These are phyloP conservation scores for Leiothrix lutea DNA, from an alignment of 2,113 vertebrate genomes.

Conservation along the genomic window DNA sequence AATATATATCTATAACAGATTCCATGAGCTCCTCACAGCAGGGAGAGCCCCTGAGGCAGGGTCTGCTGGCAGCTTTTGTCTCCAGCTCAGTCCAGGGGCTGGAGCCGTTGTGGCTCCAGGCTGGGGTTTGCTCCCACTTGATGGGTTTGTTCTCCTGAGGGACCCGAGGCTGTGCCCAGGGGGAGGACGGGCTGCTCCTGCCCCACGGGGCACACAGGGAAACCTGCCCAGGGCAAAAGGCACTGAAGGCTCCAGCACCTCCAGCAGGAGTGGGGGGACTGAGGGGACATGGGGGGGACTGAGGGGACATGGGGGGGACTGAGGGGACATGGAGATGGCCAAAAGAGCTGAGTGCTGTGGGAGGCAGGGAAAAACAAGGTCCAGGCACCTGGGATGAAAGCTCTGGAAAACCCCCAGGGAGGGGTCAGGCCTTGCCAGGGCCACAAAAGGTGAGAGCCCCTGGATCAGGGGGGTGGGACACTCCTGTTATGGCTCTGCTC, in stretches of 20 bases:
- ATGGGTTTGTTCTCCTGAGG: neutral
- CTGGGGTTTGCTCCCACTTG: neutral
- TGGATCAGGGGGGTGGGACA: neutral
- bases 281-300: neutral
- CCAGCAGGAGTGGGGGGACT: fast-evolving
- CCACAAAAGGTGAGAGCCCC: neutral
- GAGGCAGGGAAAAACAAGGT: neutral
- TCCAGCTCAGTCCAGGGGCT: neutral
- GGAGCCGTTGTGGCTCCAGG: neutral
- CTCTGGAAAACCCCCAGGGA: neutral
- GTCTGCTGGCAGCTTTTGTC: neutral
- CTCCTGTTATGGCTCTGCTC: neutral
- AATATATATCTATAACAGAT: neutral
- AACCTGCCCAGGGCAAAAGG: neutral
- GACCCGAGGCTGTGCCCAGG: neutral
- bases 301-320: too few species aligned
- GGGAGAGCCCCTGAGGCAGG: neutral
- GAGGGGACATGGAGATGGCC: neutral
- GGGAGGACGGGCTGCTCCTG: neutral
- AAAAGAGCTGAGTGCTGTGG: neutral
- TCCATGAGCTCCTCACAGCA: neutral
- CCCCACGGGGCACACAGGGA: neutral
- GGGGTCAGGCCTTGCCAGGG: neutral
- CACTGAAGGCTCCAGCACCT: neutral
- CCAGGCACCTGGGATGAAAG: neutral